Base-by-base conservation (phyloP, 1,140 invertebrate species). In the Nomia melanderi region DNA sequence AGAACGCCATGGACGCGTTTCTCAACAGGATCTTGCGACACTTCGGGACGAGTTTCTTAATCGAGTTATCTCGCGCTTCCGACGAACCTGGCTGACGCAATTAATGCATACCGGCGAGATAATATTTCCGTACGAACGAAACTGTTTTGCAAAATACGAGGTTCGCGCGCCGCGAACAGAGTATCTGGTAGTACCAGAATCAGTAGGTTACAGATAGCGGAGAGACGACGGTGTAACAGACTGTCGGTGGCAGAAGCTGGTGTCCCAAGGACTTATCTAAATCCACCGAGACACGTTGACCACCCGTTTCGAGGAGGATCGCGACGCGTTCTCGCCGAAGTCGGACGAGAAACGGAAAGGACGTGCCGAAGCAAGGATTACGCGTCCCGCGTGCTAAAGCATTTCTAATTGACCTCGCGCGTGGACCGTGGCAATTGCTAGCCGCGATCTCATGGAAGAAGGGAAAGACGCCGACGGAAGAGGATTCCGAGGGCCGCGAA, bases 21-120 rank as follows among this genome's bases (percentile, higher is more conserved):
- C 73, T n/a, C 11, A 69, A 50, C 53, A 39, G 53, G 65, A 59
- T 70, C n/a, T 76, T 66, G 53, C 54, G 73, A 67, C 47, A 69
- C 39, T 17, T 11, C 20, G 12, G 64, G 56, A 60, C 73, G 31
- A 67, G 56, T 60, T 70, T 67, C 73, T 60, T 50, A 76, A 76
- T 70, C 54, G 65, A 39, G 56, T 60, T 50, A 50, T 76, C 64
- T 17, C 36, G 20, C 54, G 65, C 29, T 76, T 76, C 44, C 53
- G 64, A 70, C 23, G 73, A 23, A 31, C 6, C 53, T 59, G 44
- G 23, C 64, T 69, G 36, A 66, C 36, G 72, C 62, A 56, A 74
- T 74, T 66, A 74, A 74, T 17, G 72, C 72, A 66, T 65, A 56
- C 62, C 50, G 27, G 1, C 11, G 8, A 25, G 47, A 66, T 74